These are phyloP conservation scores for Leptinotarsa lineolata DNA, from an alignment of 1,140 invertebrate species.

Conservation along the genomic window DNA sequence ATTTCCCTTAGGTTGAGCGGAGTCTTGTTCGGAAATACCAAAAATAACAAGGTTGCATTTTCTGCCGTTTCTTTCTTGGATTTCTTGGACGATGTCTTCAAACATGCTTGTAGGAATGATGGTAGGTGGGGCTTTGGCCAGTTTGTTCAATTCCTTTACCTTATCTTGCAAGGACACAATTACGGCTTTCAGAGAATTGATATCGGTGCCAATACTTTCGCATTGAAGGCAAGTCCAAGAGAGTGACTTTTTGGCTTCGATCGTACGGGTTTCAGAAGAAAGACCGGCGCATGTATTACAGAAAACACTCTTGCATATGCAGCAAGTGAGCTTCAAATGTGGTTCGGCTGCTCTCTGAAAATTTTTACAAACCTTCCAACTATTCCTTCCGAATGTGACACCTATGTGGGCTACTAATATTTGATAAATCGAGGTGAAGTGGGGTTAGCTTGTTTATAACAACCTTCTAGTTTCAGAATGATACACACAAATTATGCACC, in stretches of 20 bases:
- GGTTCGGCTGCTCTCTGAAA: neutral
- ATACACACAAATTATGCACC: neutral
- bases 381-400: neutral
- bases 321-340: conserved; percentile 16
- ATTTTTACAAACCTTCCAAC: no score
- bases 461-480: neutral
- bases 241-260: conserved; percentile 16
- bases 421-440: neutral
- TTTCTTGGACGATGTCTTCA: no score
- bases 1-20: no score
- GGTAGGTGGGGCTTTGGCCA: conserved; percentile 27
- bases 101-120: conserved; percentile 6
- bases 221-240: no score
- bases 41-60: no score
- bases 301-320: conserved; percentile 1
- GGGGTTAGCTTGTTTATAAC: neutral
- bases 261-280: conserved; percentile 3
- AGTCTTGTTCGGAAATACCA: no score
- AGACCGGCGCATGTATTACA: conserved; percentile 19
- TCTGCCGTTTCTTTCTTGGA: no score
- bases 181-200: conserved; percentile 17
- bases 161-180: conserved; percentile 12
- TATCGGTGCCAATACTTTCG: neutral
- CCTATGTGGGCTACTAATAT: neutral
- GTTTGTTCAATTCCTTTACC: conserved; percentile 1